Base-by-base conservation (phyloP, 2,113 vertebrate genomes). In the Chauna torquata region DNA sequence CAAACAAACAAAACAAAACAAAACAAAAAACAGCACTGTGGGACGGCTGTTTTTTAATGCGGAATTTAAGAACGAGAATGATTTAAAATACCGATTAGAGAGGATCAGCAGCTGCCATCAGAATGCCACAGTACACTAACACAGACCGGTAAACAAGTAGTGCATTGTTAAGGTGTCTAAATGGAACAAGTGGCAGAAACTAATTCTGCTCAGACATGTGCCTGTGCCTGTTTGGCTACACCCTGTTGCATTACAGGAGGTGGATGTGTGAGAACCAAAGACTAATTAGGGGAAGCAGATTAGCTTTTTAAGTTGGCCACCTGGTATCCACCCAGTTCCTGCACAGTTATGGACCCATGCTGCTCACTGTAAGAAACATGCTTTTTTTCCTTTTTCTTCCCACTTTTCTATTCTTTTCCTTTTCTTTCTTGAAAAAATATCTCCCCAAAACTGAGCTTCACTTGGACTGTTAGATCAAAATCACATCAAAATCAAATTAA, bases 281-380 rank as follows among this genome's bases (percentile, higher is more conserved):
- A 28, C 88, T 95, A 94, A 88, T 96, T 86, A 94, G 30, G 18
- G 32, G 58, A 95, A 90, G 87, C 45, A 91, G 70, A 87, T 95
- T 79, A 93, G 62, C 19, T 50, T 80, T 90, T 91, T 94, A 78
- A 84, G 3, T 45, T 85, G 66, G 70, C 87, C 94, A 94, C 91
- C 90, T 96, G 87, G 92, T 94, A 92, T 72, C 90, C 71, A 82
- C 93, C 87, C 82, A 91, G 58, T 90, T 95, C 90, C 85, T 72
- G 36, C 49, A 28, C 27, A 85, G 55, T 58, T 71, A 80, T 45
- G 55, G 72, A 86, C 86, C 24, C 94, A 86, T 90, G 79, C 79
- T 96, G 96, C 19, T 94, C 57, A 72, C 89, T 84, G 65, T 76
- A 82, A 87, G 45, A 47, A 86, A 66, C 23, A n/a, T n/a, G n/a